Evolutionary conservation across 2,888 invertebrate genomes (phyloP).

Genomic region (Ctena decussata): DNA sequence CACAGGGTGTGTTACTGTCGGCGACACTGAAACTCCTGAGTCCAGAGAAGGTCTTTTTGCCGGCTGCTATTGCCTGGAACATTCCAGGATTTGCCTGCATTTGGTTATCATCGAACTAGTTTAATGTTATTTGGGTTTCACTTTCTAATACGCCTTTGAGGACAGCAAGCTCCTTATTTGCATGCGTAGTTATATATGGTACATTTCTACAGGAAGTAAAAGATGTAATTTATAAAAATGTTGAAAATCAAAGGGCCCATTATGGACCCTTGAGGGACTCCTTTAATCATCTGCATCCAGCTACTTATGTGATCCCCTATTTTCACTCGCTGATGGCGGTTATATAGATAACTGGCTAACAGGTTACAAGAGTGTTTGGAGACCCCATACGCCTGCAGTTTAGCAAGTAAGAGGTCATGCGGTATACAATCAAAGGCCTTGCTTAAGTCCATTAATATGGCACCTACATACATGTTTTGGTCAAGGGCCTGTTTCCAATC

Average conservation of each 20-base stretch:
- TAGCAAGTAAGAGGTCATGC: background rate
- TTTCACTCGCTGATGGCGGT: background rate
- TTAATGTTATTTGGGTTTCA: background rate
- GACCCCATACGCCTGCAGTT: conserved; percentile 14
- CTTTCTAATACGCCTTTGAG: background rate
- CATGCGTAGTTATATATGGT: background rate
- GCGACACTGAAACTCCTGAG: background rate
- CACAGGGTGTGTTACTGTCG: background rate
- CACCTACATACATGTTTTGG: conserved; percentile 5
- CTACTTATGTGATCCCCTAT: no score
- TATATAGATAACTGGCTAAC: conserved; percentile 11
- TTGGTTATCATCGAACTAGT: conserved; percentile 4
- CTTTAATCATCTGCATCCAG: no score
- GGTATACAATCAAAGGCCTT: conserved; percentile 7
- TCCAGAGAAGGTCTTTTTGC: background rate
- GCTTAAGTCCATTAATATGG: background rate
- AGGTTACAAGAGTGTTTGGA: conserved; percentile 11
- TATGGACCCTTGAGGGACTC: conserved; percentile 1
- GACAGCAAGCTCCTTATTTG: no score
- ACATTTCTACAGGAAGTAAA: background rate
- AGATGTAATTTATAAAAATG: conserved; percentile 3
- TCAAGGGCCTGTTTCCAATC: background rate
- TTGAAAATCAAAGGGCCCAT: background rate
- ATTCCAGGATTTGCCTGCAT: no score
- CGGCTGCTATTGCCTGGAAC: background rate